A percentile compares a stretch with the other conserved stretches of the same genome.
Evolutionary conservation across 2,113 vertebrate genomes (phyloP).

Genomic region (Gobiocypris rarus): DNA sequence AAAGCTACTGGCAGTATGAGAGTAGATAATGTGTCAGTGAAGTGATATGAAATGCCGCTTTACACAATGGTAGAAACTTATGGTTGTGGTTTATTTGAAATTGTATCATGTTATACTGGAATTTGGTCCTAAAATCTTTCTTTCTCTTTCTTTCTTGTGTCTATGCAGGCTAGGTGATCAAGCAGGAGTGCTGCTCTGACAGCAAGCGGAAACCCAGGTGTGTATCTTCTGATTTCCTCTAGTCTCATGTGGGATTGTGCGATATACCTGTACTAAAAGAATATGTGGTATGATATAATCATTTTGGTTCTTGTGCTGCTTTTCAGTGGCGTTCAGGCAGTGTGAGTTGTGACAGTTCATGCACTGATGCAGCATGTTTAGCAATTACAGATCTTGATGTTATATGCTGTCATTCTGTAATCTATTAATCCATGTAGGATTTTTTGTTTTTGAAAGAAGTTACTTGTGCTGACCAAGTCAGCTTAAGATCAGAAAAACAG

Average conservation of each 20-base stretch:
- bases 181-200: neutral
- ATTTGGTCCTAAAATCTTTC: neutral
- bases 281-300: no score
- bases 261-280: neutral
- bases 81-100: neutral
- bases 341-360: no score
- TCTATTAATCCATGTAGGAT: neutral
- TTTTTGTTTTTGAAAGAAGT: neutral
- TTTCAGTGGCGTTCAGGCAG: no score
- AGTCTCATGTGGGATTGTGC: neutral
- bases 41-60: neutral
- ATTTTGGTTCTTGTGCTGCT: no score
- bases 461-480: neutral
- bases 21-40: neutral
- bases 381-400: no score
- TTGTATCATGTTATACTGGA: neutral
- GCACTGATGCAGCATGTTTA: no score
- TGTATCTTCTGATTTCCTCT: conserved; percentile 14
- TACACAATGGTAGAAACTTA: neutral
- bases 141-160: conserved; percentile 25
- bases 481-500: neutral
- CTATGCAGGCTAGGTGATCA: conserved; percentile 36
- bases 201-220: conserved; percentile 26
- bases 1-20: neutral
- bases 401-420: neutral